Evolutionary conservation across 1,140 invertebrate species (phyloP), one percentile per base, ranked within the genome.

Genomic region (Neuroterus valhalla): DNA sequence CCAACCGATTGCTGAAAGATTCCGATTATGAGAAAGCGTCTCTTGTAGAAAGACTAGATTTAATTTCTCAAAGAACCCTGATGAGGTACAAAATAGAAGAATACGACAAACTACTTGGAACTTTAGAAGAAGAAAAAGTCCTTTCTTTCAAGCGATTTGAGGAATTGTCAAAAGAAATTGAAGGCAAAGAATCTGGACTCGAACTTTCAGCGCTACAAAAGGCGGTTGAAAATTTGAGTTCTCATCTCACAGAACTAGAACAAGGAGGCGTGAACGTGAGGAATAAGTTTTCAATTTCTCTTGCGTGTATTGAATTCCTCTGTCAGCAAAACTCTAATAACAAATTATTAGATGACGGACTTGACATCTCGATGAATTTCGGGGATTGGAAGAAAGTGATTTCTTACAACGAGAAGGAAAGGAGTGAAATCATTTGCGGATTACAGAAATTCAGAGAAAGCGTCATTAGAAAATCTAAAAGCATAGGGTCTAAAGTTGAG

Each of bases 171-270:
- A 62, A 62, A 62, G 55, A 62, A 62, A 15, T 26, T 12, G 55
- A 62, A 26, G 23, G n/a, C 14, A 15, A 31, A 4, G 55, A 62
- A 23, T 26, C 23, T 0, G 26, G 23, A n/a, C 14, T 62, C 11
- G 55, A 62, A 62, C 31, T 62, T 26, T 31, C 23, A n/a, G n/a
- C 55, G 12, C 31, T 62, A 15, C 55, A 62, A 31, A 62, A 62
- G n/a, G 55, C 55, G 5, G 55, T 62, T 5, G 21, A 62, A n/a
- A 62, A 62, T 62, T 62, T 62, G 26, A 62, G 55, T 31, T 62
- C 23, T 31, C 55, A 62, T 62, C 55, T 62, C 23, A 62, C 55
- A 12, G 55, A 62, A 31, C 31, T 31, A 12, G 55, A 62, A 12
- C 55, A n/a, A 31, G 55, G 31, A 62, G n/a, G 31, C 31, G 55